Evolutionary conservation across 2,113 vertebrate species (phyloP).

Genomic region (Platichthys flesus): DNA sequence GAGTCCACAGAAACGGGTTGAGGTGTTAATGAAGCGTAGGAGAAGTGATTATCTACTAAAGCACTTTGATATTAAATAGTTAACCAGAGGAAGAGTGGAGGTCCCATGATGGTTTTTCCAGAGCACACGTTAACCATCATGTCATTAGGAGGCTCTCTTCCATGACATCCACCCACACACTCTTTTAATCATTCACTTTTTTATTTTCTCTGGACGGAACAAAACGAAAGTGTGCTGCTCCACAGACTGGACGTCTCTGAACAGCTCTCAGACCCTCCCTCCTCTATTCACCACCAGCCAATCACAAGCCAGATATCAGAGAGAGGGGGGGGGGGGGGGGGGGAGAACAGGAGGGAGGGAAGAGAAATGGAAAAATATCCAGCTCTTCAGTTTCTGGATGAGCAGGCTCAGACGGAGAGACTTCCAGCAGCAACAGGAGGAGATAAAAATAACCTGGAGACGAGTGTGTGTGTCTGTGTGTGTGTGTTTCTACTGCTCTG

Average conservation of each 20-base stretch:
- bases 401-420: conserved; percentile 87
- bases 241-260: conserved; percentile 24
- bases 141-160: neutral
- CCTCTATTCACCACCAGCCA: conserved; percentile 17
- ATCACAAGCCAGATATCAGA: conserved; percentile 29
- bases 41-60: too few relatives aligned
- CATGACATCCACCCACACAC: neutral
- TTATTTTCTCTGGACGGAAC: conserved; percentile 1
- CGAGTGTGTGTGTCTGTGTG: neutral
- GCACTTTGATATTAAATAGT: too few relatives aligned
- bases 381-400: conserved; percentile 81
- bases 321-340: conserved; percentile 7
- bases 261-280: conserved; percentile 22
- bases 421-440: conserved; percentile 37
- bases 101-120: neutral
- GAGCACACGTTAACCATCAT: neutral
- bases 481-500: neutral
- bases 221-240: conserved; percentile 39
- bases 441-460: conserved; percentile 47
- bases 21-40: too few relatives aligned
- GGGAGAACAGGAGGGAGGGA: conserved; percentile 44
- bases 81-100: neutral
- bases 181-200: conserved; percentile 24
- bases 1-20: too few relatives aligned
- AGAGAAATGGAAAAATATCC: conserved; percentile 59